Base-by-base conservation (phyloP, 2,888 invertebrate genomes). In the Philonicus albiceps region DNA sequence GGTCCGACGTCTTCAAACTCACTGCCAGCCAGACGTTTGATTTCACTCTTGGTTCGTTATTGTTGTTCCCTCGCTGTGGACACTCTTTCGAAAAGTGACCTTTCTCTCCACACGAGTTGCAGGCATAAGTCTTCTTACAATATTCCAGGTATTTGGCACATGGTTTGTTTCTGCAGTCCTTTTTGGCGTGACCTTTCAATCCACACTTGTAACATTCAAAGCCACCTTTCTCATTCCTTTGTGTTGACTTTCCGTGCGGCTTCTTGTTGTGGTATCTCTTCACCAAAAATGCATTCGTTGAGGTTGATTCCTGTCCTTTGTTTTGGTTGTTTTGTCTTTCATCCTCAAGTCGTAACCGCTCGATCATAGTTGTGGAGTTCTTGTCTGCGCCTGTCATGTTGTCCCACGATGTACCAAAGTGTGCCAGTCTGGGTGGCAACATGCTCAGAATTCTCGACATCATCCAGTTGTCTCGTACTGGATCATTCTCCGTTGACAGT, bases 151-250 rank as follows among this genome's bases (percentile, higher is more conserved):
- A 30, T 13, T 30, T 8, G 5, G 30, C 30, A 22, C 22, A 22
- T 11, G 30, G 72, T 16, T 72, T 72, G 30, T 43, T 72, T 0
- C 4, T 1, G 2, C 43, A 43, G 0, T 43, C 3, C 16, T 3
- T 43, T 3, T 43, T 43, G 43, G 16, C 43, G 11, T 75, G 75
- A 1, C 75, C 75, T 34, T 11, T 0, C 75, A 16, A 7, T 30
- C 75, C 75, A 31, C 75, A 75, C 34, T 75, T 75, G 75, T 31
- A 75, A 16, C 75, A 75, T n/a, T n/a, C n/a, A n/a, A 64, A 22
- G n/a, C 7, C n/a, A 3, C 22, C 64, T 40, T 40, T 40, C 8
- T 8, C 40, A 40, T 7, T 40, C 8, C 6, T 40, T 2, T 40
- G 2, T 40, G 7, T 1, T 8, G 40, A 7, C 6, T 40, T 40